Base-by-base conservation (phyloP, 1,140 invertebrate species). In the Helicorthomorpha holstii region DNA sequence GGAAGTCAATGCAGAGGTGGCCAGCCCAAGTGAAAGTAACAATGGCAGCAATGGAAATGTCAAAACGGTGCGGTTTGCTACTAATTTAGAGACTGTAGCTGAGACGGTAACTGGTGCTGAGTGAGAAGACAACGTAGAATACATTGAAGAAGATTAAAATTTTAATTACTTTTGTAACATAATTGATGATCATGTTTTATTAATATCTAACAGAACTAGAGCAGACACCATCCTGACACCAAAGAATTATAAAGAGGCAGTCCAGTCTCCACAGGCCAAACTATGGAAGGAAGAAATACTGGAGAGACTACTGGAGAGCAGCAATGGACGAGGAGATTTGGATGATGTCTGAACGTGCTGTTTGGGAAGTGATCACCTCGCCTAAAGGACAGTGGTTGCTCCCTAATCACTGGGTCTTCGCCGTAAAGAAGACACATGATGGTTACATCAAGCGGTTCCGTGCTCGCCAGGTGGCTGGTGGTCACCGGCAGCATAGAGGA, bases 381-480 rank as follows among this genome's bases (percentile, higher is more conserved):
- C 45, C 45, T 19, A n/a, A n/a, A n/a, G n/a, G n/a, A n/a, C n/a
- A n/a, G n/a, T n/a, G n/a, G n/a, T n/a, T n/a, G n/a, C n/a, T n/a
- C n/a, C n/a, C n/a, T n/a, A n/a, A n/a, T n/a, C n/a, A n/a, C n/a
- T n/a, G n/a, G n/a, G n/a, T n/a, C n/a, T n/a, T n/a, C n/a, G n/a
- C n/a, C n/a, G n/a, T n/a, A n/a, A n/a, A n/a, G n/a, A n/a, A n/a
- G n/a, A n/a, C n/a, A n/a, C n/a, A n/a, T n/a, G n/a, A n/a, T n/a
- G n/a, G n/a, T n/a, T n/a, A n/a, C n/a, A n/a, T 38, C 44, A 55
- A 54, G 51, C 54, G 55, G 44, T 60, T 38, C 34, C 64, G 64
- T 51, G 60, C 64, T 0, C 34, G 68, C 19, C 54, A n/a, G n/a
- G n/a, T n/a, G n/a, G n/a, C n/a, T 70, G 60, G 59, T 53, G 67